phyloP scores from a whole-genome alignment of 2,888 invertebrate genomes.

The Acanthococcus lagerstroemiae region DNA sequence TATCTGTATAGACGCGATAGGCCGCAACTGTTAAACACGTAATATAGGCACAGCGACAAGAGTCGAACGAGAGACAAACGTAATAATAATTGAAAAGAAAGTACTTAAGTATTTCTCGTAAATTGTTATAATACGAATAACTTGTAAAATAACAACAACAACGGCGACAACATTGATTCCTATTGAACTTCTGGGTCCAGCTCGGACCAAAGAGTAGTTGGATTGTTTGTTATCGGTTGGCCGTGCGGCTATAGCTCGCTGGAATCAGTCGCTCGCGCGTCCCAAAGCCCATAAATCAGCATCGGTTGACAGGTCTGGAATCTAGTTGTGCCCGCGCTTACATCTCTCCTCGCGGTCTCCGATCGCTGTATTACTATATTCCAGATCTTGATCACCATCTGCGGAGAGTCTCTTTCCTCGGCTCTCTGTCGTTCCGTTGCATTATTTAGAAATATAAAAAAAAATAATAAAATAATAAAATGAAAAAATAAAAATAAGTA shows the following conservation, averaged over 20 bases:
- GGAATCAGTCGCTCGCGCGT: constrained; percentile 37
- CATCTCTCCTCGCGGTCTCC: constrained; percentile 23
- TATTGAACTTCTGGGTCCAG: constrained; percentile 26
- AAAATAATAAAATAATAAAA: too few species aligned
- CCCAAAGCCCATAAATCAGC: constrained; percentile 35
- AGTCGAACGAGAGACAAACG: too few species aligned
- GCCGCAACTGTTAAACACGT: too few species aligned
- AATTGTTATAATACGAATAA: constrained; percentile 10
- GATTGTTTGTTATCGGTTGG: constrained; percentile 14
- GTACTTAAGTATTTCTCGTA: neutral
- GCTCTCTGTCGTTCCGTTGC: constrained; percentile 14
- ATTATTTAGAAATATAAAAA: neutral
- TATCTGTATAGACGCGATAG: too few species aligned
- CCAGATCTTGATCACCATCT: constrained; percentile 29
- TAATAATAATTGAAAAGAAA: too few species aligned
- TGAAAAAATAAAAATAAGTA: neutral
- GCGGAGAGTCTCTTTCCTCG: constrained; percentile 29
- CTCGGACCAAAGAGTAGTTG: constrained; percentile 22
- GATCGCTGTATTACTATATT: constrained; percentile 26
- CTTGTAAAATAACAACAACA: too few species aligned
- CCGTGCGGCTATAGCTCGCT: constrained; percentile 10
- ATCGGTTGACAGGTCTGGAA: constrained; percentile 35
- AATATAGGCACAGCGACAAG: too few species aligned
- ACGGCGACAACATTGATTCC: constrained; percentile 18
- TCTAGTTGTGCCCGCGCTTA: constrained; percentile 33